Base-by-base conservation (phyloP, 2,797 vertebrate species). In the Cryptoprocta ferox region DNA sequence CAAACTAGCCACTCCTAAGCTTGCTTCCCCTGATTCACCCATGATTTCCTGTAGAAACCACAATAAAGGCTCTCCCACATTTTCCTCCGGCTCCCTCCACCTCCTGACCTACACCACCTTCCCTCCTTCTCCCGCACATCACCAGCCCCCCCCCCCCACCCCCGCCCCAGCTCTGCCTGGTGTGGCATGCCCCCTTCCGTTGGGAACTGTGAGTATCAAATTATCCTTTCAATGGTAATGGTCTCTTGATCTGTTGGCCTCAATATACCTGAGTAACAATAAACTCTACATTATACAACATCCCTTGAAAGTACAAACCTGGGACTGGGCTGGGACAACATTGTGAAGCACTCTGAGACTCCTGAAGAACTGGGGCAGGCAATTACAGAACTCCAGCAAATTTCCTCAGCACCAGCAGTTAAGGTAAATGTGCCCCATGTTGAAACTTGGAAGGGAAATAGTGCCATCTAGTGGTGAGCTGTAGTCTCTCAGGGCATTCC, bases 381-480 rank as follows among this genome's bases (percentile, higher is more conserved):
- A 5, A 18, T n/a, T 68, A 16, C 53, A 65, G 59, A 80, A 53
- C 16, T 10, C 39, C 15, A 0, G n/a, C 30, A 2, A 0, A 8
- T 30, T 48, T 37, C 32, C 39, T 65, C 83, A 6, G 11, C 63
- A 53, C 61, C 35, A 35, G 28, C 75, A 37, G 8, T 0, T 12
- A 21, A 13, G 26, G 7, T 35, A 21, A 37, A 30, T 4, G 14
- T 7, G 3, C 0, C 15, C 2, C 3, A 35, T 1, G 0, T 3
- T 0, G 81, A 68, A 73, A n/a, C 70, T 95, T 92, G 30, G 70
- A 24, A 35, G 39, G 61, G 89, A 79, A 97, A 95, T 32, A 63
- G 48, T 83, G 98, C 98, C 98, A 98, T 91, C 97, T 97, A 80
- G 98, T 97, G 98, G 97, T 45, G 50, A 32, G 24, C 50, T 89